Evolutionary conservation across 2,888 invertebrate genomes (phyloP), one percentile per base, ranked within the genome.

Genomic region (Chrysodeixis includens): DNA sequence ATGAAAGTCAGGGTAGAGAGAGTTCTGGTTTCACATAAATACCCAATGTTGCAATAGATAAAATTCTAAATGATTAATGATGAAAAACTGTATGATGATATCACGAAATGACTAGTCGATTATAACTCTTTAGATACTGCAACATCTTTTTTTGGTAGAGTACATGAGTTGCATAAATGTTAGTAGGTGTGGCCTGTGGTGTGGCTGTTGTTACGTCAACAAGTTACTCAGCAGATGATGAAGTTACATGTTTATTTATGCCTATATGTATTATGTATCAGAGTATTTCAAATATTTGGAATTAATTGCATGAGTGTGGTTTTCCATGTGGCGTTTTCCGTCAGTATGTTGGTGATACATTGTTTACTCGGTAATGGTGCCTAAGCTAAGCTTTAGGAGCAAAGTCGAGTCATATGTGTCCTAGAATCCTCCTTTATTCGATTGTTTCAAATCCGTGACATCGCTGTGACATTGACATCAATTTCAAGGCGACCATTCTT

Each of bases 311-410:
- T 12, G 14, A 18, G 26, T 32, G 58, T 44, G 66, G 32, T 44
- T 66, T 74, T 56, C 60, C 70, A 46, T 20, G 26, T 35, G 32
- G 60, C 52, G 46, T 74, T 70, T 73, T 66, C 56, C 71, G 46
- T 32, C 26, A 52, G 18, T 6, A 20, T 61, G 52, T 65, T 58
- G 22, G 54, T 69, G 54, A 64, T 54, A 56, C 64, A 55, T 74
- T 57, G 51, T 70, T 60, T 52, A 20, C 64, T 32, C 6, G 14
- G 53, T 60, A n/a, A 5, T 14, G 40, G n/a, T 40, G 6, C 26
- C 26, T 26, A 26, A 26, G n/a, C 6, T 26, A 26, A 26, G 26
- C 40, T 40, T n/a, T 46, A 18, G 46, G 46, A 18, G 16, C 6
- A 46, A 18, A 18, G 18, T 10, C 18, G 9, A 46, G 46, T 18